Evolutionary conservation across 2,888 invertebrate genomes (phyloP).

Genomic region (Heteropelma amictum): DNA sequence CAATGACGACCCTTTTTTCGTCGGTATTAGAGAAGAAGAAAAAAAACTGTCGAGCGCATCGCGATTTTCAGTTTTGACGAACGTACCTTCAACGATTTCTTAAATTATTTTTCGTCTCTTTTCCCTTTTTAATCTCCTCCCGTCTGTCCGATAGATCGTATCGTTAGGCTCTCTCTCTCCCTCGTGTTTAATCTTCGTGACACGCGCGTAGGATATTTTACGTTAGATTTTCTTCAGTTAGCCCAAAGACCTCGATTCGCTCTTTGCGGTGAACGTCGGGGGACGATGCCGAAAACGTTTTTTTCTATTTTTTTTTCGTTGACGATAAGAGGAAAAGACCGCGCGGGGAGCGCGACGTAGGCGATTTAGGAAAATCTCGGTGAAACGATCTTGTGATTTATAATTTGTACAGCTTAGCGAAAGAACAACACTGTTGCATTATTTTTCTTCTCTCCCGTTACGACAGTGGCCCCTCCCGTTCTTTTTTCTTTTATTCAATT

Average conservation of each 20-base stretch:
- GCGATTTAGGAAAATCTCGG: constrained; percentile 15
- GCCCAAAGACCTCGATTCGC: constrained; percentile 57
- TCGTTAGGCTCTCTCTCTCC: constrained; percentile 10
- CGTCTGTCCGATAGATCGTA: background rate
- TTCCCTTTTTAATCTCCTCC: background rate
- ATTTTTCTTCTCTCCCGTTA: constrained; percentile 43
- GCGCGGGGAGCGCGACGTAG: background rate
- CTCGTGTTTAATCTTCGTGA: background rate
- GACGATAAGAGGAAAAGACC: background rate
- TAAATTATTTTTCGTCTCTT: constrained; percentile 14
- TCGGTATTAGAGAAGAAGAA: constrained; percentile 50
- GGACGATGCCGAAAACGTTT: constrained; percentile 11
- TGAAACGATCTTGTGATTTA: constrained; percentile 48
- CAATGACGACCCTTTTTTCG: constrained; percentile 39
- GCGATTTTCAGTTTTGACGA: constrained; percentile 30
- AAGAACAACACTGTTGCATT: constrained; percentile 1
- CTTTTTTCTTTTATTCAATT: constrained; percentile 38
- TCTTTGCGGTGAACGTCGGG: constrained; percentile 46
- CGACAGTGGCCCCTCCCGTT: constrained; percentile 23
- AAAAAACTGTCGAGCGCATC: constrained; percentile 19
- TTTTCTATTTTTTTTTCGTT: background rate
- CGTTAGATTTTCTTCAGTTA: constrained; percentile 53
- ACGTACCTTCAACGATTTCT: constrained; percentile 45
- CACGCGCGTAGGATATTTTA: constrained; percentile 23
- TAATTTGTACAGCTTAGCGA: constrained; percentile 58